A percentile compares a stretch with the other conserved stretches of the same genome.
phyloP scores from a whole-genome alignment of 2,797 vertebrate species.

The Smutsia temminckii region DNA sequence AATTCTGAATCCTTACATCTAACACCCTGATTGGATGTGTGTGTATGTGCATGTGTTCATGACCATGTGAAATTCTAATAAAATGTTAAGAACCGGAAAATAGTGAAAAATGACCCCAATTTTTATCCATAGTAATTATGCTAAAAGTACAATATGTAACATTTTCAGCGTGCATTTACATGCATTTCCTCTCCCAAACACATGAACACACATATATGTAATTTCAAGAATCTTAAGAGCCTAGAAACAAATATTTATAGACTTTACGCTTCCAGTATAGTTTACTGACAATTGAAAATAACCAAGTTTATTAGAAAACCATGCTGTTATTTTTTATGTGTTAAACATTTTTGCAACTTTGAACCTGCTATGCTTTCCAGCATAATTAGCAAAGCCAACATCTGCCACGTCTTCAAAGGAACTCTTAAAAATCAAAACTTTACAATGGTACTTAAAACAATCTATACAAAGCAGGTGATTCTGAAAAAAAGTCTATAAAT shows the following conservation, averaged over 20 bases:
- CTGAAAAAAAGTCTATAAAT: constrained; percentile 82
- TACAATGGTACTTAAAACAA: constrained; percentile 78
- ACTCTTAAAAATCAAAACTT: constrained; percentile 80
- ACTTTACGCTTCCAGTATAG: constrained; percentile 22
- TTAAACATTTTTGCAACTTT: constrained; percentile 60
- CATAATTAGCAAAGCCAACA: constrained; percentile 60
- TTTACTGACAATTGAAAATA: constrained; percentile 65
- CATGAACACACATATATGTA: background rate
- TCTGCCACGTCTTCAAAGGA: constrained; percentile 72
- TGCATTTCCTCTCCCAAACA: background rate
- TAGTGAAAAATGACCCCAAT: background rate
- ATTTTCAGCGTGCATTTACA: background rate
- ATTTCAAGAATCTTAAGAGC: background rate
- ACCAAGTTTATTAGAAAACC: constrained; percentile 52
- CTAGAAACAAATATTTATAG: constrained; percentile 48
- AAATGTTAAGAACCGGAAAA: constrained; percentile 19
- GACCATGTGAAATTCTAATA: background rate
- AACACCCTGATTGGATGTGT: background rate
- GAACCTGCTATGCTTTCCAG: constrained; percentile 46
- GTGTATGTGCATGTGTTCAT: background rate
- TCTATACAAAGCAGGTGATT: constrained; percentile 77
- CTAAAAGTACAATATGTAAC: background rate
- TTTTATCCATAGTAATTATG: background rate
- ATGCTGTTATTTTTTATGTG: constrained; percentile 31
- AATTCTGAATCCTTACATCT: background rate